Evolutionary conservation across 2,888 invertebrate genomes (phyloP).

Genomic region (Dichetophora obliterata): DNA sequence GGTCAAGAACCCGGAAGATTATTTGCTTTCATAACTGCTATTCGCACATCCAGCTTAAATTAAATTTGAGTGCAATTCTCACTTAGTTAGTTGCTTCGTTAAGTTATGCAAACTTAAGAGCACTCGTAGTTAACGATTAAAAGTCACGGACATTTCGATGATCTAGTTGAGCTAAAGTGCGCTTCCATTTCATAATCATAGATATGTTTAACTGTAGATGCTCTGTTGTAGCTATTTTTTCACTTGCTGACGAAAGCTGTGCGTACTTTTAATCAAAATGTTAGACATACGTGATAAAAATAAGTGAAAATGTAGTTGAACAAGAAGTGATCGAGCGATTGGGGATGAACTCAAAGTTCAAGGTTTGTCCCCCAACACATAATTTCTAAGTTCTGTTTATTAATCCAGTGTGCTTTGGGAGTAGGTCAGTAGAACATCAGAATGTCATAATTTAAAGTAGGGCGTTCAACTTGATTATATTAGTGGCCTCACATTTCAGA

Average conservation of each 20-base stretch:
- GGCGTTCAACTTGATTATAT: conserved; percentile 49
- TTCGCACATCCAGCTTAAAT: too few relatives aligned
- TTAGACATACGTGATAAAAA: neutral
- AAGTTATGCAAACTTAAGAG: neutral
- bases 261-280: conserved; percentile 3
- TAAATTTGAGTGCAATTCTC: neutral
- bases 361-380: neutral
- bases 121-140: neutral
- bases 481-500: neutral
- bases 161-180: neutral
- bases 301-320: neutral
- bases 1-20: conserved; percentile 63
- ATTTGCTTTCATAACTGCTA: neutral
- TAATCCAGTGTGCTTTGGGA: neutral
- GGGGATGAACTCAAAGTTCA: conserved; percentile 21
- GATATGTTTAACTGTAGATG: neutral
- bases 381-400: neutral
- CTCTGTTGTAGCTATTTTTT: neutral
- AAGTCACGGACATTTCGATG: neutral
- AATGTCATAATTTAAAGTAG: conserved; percentile 48
- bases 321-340: neutral
- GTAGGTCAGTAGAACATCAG: conserved; percentile 24
- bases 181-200: neutral
- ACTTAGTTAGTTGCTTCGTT: neutral
- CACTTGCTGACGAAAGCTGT: conserved; percentile 14